These are phyloP conservation scores for Agapornis canus DNA, from an alignment of 2,797 vertebrate genomes.

Conservation along the genomic window DNA sequence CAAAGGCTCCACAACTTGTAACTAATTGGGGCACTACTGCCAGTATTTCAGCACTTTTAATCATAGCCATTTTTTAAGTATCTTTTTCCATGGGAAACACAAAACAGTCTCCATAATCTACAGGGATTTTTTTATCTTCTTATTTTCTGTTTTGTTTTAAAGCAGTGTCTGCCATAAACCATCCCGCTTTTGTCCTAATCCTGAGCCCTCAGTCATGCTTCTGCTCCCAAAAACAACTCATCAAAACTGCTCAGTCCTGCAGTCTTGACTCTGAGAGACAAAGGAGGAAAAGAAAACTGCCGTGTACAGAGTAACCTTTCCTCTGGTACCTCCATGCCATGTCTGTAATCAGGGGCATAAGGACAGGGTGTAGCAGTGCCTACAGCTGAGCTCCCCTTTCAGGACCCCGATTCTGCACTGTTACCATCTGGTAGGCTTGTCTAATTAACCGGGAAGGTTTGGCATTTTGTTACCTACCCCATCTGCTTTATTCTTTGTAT, in stretches of 20 bases:
- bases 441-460: conserved; percentile 33
- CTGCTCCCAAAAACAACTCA: neutral
- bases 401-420: neutral
- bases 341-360: neutral
- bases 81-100: neutral
- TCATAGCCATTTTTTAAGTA: neutral
- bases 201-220: neutral
- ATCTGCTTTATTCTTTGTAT: conserved; percentile 34
- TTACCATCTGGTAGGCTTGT: conserved; percentile 1
- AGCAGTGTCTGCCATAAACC: neutral
- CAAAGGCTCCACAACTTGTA: neutral
- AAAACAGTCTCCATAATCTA: neutral
- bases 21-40: neutral
- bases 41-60: neutral
- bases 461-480: conserved; percentile 31
- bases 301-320: neutral
- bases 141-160: neutral
- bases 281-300: neutral
- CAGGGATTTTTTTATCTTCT: neutral
- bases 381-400: neutral
- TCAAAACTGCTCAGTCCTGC: neutral
- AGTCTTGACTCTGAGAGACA: neutral
- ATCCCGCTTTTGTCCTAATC: neutral
- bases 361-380: neutral
- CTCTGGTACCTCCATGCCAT: neutral